Percentiles rank a stretch among this genome's conserved stretches.
phyloP scores from a whole-genome alignment of 53 echinoderm and acorn worm genomes.

The Echinometra lucunter region DNA sequence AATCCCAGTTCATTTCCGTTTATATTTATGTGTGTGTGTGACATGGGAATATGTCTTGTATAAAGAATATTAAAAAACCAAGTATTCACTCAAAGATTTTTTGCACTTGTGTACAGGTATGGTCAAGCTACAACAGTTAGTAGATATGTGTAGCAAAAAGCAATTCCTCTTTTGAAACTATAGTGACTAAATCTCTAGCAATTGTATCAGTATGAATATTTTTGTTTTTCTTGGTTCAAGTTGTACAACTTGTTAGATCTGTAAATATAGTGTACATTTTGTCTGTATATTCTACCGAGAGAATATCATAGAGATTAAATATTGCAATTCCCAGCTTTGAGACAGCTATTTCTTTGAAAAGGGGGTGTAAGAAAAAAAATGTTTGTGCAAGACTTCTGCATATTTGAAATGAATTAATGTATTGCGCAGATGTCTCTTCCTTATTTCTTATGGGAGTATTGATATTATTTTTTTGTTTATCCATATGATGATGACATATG shows the following conservation, averaged over 20 bases:
- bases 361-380: constrained; percentile 51
- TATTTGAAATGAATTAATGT: constrained; percentile 57
- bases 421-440: constrained; percentile 65
- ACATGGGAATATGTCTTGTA: constrained; percentile 67
- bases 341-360: constrained; percentile 58
- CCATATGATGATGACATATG: constrained; percentile 68
- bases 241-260: constrained; percentile 71
- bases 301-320: constrained; percentile 70
- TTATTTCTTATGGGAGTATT: constrained; percentile 60
- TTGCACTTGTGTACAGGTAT: constrained; percentile 68
- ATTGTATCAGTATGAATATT: constrained; percentile 65
- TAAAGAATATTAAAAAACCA: constrained; percentile 41
- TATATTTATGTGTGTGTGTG: constrained; percentile 65
- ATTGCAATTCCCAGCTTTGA: constrained; percentile 65
- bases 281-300: constrained; percentile 71
- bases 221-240: constrained; percentile 67
- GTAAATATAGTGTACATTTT: constrained; percentile 73
- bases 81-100: constrained; percentile 67
- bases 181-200: constrained; percentile 67
- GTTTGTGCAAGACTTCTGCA: constrained; percentile 65
- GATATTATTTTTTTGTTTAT: constrained; percentile 64
- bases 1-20: constrained; percentile 45
- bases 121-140: constrained; percentile 33
- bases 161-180: constrained; percentile 60
- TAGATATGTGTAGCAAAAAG: constrained; percentile 46